Base-by-base conservation (phyloP, 2,888 invertebrate genomes). In the Hirudinaria manillensis region DNA sequence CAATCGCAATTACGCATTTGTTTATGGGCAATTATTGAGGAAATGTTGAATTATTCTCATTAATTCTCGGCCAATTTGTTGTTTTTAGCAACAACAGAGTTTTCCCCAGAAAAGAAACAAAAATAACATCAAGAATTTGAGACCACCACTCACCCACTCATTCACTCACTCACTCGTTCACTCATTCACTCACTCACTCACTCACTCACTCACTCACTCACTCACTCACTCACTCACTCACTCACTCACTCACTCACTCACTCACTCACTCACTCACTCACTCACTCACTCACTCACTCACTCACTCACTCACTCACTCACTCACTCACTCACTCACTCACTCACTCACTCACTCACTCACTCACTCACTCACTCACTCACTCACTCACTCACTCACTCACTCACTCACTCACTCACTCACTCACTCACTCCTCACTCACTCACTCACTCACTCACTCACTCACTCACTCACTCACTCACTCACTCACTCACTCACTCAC, bases 181-280 rank as follows among this genome's bases (percentile, higher is more conserved):
- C n/a, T n/a, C n/a, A n/a, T n/a, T n/a, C n/a, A n/a, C n/a, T n/a
- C n/a, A 75, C 70, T 70, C 76, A 75, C 75, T 70, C 76, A 76
- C 76, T 70, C 75, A 76, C 71, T 56, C 75, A 76, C 75, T 70
- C 75, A 76, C 75, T 67, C 76, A 75, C 72, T 56, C 75, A 75
- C 72, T 75, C 75, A 75, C 72, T 56, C 75, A 75, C 72, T 75
- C 75, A 75, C 75, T 75, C 75, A 75, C 72, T 75, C 75, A 75
- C 74, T 74, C 74, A 75, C 72, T 76, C 73, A 76, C 76, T 76
- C 72, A 76, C 72, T 76, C 72, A 76, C 74, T 76, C 72, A 76
- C 76, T 76, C 72, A 76, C 76, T 76, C 72, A 76, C 76, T 76
- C 72, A 76, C 76, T 76, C 72, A 76, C 76, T 76, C 72, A 76